A percentile compares a stretch with the other conserved stretches of the same genome.
Evolutionary conservation across 1,140 invertebrate genomes (phyloP).

Genomic region (Diabrotica undecimpunctata): DNA sequence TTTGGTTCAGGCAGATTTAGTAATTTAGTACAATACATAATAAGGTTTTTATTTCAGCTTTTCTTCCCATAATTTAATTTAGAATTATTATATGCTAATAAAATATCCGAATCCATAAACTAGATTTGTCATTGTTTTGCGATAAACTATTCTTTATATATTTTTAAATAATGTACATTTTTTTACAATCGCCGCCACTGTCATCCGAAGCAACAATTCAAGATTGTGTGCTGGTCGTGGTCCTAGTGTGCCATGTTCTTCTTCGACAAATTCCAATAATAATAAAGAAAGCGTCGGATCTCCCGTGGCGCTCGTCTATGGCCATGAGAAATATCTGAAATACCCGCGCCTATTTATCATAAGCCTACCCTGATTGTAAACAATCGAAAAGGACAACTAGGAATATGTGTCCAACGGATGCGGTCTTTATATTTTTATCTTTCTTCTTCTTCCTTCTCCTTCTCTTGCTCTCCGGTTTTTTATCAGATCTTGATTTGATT

Average conservation of each 20-base stretch:
- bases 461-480: slow-evolving; percentile 18
- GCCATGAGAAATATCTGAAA: slow-evolving; percentile 27
- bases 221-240: slow-evolving; percentile 10
- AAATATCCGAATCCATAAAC: too few relatives aligned
- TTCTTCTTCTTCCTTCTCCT: slow-evolving; percentile 2
- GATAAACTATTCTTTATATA: too few relatives aligned
- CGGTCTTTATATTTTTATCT: not conserved
- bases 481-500: slow-evolving; percentile 27
- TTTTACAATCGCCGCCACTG: not conserved
- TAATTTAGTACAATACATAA: too few relatives aligned
- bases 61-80: too few relatives aligned
- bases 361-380: slow-evolving; percentile 26
- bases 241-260: slow-evolving; percentile 17
- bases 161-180: too few relatives aligned
- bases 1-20: too few relatives aligned
- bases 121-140: too few relatives aligned
- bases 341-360: slow-evolving; percentile 27
- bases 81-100: too few relatives aligned
- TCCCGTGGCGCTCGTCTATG: slow-evolving; percentile 21
- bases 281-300: slow-evolving; percentile 28
- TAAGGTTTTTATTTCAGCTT: too few relatives aligned
- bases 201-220: not conserved
- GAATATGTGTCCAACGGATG: slow-evolving; percentile 18
- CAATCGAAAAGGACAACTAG: slow-evolving; percentile 24
- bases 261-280: slow-evolving; percentile 30